Conservation (phyloP, 2,797 vertebrate species). For the Pangasius djambal region DNA sequence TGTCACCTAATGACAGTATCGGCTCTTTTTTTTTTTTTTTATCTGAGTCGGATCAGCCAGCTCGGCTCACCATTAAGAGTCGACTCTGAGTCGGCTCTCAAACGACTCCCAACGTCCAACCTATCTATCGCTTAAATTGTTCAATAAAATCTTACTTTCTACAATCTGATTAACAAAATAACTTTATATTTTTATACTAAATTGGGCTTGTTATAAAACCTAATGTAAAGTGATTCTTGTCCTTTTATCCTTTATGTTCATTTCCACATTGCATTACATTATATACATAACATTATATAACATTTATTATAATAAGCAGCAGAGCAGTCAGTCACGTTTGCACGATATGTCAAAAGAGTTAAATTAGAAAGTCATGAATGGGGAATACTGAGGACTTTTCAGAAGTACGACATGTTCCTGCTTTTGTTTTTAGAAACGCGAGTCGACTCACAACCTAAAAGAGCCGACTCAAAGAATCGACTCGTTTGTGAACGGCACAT, state of each 20-base stretch:
- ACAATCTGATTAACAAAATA: too few relatives aligned
- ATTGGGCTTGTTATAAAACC: too few relatives aligned
- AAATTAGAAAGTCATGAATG: too few relatives aligned
- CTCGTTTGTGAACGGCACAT: neutral
- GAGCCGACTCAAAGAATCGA: neutral
- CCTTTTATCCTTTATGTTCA: neutral
- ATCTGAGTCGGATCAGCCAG: neutral
- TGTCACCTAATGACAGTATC: constrained; percentile 3
- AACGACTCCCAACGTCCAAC: neutral
- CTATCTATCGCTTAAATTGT: neutral
- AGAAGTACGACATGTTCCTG: neutral
- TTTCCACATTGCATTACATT: neutral
- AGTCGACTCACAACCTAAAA: neutral
- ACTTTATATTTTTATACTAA: too few relatives aligned
- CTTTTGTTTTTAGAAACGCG: neutral
- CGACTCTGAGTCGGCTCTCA: neutral
- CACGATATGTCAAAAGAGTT: too few relatives aligned
- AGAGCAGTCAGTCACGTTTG: neutral
- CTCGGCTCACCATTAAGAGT: neutral
- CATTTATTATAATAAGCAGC: neutral
- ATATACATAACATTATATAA: neutral
- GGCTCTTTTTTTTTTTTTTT: neutral
- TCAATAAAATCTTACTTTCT: neutral
- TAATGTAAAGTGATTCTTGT: too few relatives aligned
- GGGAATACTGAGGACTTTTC: too few relatives aligned